phyloP scores from a whole-genome alignment of 2,797 vertebrate genomes.

The Pipistrellus pygmaeus region DNA sequence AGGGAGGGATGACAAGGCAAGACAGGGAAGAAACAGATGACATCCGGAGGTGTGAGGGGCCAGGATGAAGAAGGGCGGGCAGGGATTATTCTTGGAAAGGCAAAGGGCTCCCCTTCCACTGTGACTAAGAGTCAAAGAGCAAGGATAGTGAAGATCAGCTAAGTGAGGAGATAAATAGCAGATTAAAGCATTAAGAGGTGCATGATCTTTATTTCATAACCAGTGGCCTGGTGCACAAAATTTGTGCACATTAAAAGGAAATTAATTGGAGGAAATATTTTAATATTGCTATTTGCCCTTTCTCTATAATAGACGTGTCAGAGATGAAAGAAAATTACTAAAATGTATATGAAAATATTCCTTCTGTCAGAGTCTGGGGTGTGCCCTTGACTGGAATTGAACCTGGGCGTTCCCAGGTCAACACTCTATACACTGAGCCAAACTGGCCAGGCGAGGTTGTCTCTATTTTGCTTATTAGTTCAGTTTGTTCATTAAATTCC shows the following conservation, averaged over 20 bases:
- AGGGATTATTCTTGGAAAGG: not conserved
- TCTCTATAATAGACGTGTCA: too few species aligned
- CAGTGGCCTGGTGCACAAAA: too few species aligned
- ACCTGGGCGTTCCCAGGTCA: too few species aligned
- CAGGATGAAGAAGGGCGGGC: not conserved
- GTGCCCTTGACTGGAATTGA: too few species aligned
- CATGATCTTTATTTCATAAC: not conserved
- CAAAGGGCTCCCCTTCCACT: not conserved
- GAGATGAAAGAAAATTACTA: too few species aligned
- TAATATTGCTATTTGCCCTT: too few species aligned
- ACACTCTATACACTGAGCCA: too few species aligned
- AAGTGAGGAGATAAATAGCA: not conserved
- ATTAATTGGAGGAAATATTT: too few species aligned
- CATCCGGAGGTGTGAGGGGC: not conserved
- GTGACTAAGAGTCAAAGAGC: not conserved
- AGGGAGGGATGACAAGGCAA: not conserved
- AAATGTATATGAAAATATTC: too few species aligned
- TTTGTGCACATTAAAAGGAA: too few species aligned
- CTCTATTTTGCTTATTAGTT: not conserved
- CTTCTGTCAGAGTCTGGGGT: too few species aligned
- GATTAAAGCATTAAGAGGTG: not conserved
- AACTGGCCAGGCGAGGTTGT: not conserved
- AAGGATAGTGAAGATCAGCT: not conserved
- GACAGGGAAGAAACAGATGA: constrained; percentile 27
- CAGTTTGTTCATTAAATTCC: not conserved